Conservation (phyloP, 2,797 vertebrate genomes). For the Myotis planiceps region DNA sequence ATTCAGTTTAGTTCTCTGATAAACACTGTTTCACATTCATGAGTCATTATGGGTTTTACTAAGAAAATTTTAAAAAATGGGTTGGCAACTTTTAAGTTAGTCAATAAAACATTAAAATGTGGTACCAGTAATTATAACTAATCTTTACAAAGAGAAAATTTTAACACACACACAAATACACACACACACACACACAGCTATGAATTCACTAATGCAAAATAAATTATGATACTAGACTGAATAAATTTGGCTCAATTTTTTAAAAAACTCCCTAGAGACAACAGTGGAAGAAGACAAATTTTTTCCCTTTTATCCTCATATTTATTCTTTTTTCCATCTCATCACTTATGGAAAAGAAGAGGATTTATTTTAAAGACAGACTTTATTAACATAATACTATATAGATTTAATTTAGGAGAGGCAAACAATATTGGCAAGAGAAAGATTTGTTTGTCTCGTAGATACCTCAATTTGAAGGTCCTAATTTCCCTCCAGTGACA, state of each 20-base stretch:
- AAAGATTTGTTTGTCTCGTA: not conserved
- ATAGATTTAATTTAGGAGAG: not conserved
- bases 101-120: not conserved
- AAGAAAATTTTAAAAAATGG: not conserved
- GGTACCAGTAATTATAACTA: not conserved
- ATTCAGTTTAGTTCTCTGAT: not conserved
- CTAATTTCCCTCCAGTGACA: not conserved
- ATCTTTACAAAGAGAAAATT: not conserved
- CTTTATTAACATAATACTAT: not conserved
- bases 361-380: not conserved
- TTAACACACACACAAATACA: not conserved
- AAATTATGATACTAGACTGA: not conserved
- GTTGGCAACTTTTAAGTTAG: not conserved
- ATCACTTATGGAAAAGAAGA: not conserved
- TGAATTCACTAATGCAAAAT: not conserved
- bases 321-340: not conserved
- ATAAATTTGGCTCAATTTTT: not conserved
- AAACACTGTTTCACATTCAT: no score
- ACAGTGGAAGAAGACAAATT: not conserved
- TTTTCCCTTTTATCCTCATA: not conserved
- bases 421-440: not conserved
- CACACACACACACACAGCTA: not conserved
- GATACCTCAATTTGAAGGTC: not conserved
- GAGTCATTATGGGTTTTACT: not conserved
- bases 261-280: not conserved